These are phyloP conservation scores for Xerus inauris DNA, from an alignment of 2,113 vertebrate species.

Conservation along the genomic window DNA sequence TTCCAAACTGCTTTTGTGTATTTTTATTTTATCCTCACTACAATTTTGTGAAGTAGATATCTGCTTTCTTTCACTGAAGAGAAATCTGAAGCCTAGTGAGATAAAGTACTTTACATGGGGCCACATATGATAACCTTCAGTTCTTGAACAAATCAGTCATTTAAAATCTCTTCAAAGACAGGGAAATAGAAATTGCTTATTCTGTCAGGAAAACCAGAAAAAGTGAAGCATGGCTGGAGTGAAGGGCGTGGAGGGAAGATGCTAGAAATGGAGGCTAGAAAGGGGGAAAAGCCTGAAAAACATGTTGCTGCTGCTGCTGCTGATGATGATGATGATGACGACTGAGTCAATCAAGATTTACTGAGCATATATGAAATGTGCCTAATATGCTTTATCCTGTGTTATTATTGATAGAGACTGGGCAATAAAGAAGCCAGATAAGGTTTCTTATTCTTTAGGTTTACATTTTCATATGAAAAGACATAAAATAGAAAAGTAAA, in stretches of 20 bases:
- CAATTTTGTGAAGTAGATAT: background rate
- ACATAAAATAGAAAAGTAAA: no score
- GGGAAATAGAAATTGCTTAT: background rate
- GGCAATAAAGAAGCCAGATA: no score
- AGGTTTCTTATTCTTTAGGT: no score
- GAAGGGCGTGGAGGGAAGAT: background rate
- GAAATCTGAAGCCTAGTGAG: background rate
- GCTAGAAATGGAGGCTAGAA: background rate
- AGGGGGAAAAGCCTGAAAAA: background rate
- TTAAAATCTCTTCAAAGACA: background rate
- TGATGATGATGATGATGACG: no score
- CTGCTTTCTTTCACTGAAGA: background rate
- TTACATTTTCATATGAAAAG: no score
- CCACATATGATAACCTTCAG: background rate
- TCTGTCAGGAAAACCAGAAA: background rate
- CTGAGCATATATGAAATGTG: no score
- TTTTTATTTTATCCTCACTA: background rate
- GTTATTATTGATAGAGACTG: no score
- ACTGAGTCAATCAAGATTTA: no score
- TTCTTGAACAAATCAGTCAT: background rate
- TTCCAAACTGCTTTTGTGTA: background rate
- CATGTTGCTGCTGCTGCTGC: no score
- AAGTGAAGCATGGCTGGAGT: background rate
- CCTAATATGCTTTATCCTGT: no score
- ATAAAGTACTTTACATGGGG: background rate